Evolutionary conservation across 1,140 invertebrate genomes (phyloP).

Genomic region (Ceratosolen solmsi): DNA sequence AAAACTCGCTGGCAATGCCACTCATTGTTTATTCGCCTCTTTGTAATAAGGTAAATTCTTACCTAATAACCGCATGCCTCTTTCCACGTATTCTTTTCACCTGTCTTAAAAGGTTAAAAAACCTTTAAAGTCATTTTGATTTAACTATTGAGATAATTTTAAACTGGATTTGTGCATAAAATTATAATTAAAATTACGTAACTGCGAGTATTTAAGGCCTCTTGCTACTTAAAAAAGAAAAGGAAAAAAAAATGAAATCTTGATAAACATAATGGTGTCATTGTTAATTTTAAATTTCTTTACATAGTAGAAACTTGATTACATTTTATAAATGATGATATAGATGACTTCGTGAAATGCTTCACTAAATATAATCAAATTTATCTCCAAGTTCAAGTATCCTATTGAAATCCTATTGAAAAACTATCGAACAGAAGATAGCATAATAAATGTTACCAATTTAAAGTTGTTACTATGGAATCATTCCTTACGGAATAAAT

Average conservation of each 20-base stretch:
- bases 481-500: constrained; percentile 18
- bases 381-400: background rate
- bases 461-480: constrained; percentile 8
- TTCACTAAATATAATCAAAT: background rate
- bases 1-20: background rate
- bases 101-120: background rate
- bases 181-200: background rate
- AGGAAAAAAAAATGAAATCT: background rate
- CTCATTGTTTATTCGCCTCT: constrained; percentile 6
- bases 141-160: constrained; percentile 1
- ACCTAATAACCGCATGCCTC: background rate
- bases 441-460: background rate
- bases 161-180: background rate
- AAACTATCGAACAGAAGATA: background rate
- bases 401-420: background rate
- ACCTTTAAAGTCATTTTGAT: constrained; percentile 1
- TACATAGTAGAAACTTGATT: background rate
- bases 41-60: constrained; percentile 2
- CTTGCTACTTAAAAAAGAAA: background rate
- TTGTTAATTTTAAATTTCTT: constrained; percentile 16
- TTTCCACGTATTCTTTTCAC: constrained; percentile 1
- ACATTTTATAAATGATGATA: background rate
- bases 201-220: background rate
- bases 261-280: background rate
- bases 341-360: background rate